A percentile compares a stretch with the other conserved stretches of the same genome.
Conservation (phyloP, 2,113 vertebrate genomes). For the Indicator maculatus region DNA sequence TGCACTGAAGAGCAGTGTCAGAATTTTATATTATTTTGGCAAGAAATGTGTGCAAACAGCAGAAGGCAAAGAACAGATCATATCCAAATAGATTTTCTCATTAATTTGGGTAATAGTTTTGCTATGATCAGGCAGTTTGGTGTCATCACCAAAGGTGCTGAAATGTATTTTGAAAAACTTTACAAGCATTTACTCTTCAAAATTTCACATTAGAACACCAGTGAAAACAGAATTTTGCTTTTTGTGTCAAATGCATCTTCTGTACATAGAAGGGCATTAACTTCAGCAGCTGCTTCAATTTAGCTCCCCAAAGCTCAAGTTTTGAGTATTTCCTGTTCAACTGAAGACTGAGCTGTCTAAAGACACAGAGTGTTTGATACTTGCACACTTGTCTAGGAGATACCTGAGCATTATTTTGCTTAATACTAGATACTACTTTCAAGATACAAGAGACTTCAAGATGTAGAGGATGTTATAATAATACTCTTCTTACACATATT, state of each 20-base stretch:
- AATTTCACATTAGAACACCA: not conserved
- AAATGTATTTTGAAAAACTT: not conserved
- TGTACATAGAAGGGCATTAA: not conserved
- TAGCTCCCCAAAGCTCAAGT: not conserved
- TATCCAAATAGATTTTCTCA: not conserved
- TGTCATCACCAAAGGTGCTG: not conserved
- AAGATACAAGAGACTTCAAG: not conserved
- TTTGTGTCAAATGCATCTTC: not conserved
- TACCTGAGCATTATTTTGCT: not conserved
- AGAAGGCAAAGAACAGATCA: not conserved
- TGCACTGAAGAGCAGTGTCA: not conserved
- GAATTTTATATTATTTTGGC: not conserved
- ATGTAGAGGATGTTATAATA: not conserved
- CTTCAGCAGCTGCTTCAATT: not conserved
- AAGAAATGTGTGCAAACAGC: not conserved
- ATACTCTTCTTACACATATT: not conserved
- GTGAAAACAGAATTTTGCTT: not conserved
- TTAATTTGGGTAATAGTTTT: not conserved
- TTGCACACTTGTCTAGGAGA: not conserved
- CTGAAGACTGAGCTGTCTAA: not conserved
- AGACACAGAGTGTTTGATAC: not conserved
- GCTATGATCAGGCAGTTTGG: not conserved
- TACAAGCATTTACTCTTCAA: not conserved
- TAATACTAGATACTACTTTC: not conserved
- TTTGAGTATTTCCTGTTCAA: not conserved